Percentiles rank a stretch among this genome's conserved stretches.
These are phyloP conservation scores for Oxytorus armatus DNA, from an alignment of 2,888 invertebrate species.

Conservation along the genomic window DNA sequence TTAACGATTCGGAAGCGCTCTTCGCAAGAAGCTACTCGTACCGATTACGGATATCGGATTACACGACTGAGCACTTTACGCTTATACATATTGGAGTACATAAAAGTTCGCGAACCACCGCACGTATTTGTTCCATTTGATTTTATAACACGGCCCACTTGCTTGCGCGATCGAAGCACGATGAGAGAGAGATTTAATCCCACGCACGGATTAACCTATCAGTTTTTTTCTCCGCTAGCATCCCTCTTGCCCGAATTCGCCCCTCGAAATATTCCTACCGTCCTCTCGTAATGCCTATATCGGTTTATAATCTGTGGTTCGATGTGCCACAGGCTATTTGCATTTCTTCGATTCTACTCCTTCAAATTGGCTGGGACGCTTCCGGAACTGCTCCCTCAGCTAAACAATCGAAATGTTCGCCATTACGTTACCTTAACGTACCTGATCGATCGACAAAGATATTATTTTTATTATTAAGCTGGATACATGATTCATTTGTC, in stretches of 20 bases:
- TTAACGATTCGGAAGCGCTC: slow-evolving; percentile 61
- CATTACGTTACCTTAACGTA: background rate
- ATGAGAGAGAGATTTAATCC: slow-evolving; percentile 18
- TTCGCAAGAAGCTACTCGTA: slow-evolving; percentile 31
- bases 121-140: background rate
- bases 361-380: slow-evolving; percentile 55
- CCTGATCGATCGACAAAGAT: slow-evolving; percentile 2
- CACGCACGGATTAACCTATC: slow-evolving; percentile 27
- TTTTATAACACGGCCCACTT: background rate
- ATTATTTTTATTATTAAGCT: background rate
- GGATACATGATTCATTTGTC: background rate
- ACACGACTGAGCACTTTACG: slow-evolving; percentile 78
- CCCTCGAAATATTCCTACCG: background rate
- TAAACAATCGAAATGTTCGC: slow-evolving; percentile 17
- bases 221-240: slow-evolving; percentile 4
- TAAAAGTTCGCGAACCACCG: background rate
- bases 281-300: slow-evolving; percentile 18
- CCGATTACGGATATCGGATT: slow-evolving; percentile 79
- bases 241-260: slow-evolving; percentile 1
- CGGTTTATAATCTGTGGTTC: slow-evolving; percentile 43
- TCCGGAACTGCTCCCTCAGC: slow-evolving; percentile 40
- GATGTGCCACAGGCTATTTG: slow-evolving; percentile 58
- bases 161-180: slow-evolving; percentile 1
- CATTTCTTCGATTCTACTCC: slow-evolving; percentile 46
- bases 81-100: slow-evolving; percentile 8